These are phyloP conservation scores for Thumatha senex DNA, from an alignment of 2,888 invertebrate genomes.

Conservation along the genomic window DNA sequence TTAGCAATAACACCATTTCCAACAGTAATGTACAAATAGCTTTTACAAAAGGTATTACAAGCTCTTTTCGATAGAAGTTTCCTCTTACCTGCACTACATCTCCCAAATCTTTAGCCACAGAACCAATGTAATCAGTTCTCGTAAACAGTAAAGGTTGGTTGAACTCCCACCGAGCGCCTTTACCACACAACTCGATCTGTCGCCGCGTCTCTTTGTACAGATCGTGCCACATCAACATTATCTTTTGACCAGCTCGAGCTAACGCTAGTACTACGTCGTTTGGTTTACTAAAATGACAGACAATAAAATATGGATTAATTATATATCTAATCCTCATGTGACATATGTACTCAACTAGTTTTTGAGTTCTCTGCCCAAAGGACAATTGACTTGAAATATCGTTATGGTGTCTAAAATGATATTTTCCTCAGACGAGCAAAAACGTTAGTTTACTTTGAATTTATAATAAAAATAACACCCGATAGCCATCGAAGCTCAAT, in stretches of 20 bases:
- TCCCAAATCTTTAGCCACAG: constrained; percentile 91
- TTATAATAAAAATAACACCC: too few relatives aligned
- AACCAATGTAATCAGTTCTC: constrained; percentile 92
- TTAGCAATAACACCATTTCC: too few relatives aligned
- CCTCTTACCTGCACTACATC: constrained; percentile 87
- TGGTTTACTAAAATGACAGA: constrained; percentile 63
- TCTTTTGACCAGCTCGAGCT: constrained; percentile 84
- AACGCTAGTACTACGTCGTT: constrained; percentile 80
- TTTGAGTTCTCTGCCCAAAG: too few relatives aligned
- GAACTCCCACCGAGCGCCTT: constrained; percentile 96
- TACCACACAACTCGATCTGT: constrained; percentile 93
- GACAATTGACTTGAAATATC: too few relatives aligned
- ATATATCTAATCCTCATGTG: neutral
- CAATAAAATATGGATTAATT: neutral
- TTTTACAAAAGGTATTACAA: too few relatives aligned
- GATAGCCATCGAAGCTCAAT: too few relatives aligned
- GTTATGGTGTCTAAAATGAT: too few relatives aligned
- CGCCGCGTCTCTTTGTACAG: constrained; percentile 90
- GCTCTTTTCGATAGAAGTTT: neutral
- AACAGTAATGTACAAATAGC: too few relatives aligned
- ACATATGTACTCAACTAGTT: too few relatives aligned
- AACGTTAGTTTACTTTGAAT: too few relatives aligned
- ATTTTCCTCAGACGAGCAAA: too few relatives aligned
- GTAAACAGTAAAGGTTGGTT: constrained; percentile 91
- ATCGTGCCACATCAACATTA: constrained; percentile 89